These are phyloP conservation scores for Pangasius krempfi DNA, from an alignment of 2,797 vertebrate species.

Conservation along the genomic window DNA sequence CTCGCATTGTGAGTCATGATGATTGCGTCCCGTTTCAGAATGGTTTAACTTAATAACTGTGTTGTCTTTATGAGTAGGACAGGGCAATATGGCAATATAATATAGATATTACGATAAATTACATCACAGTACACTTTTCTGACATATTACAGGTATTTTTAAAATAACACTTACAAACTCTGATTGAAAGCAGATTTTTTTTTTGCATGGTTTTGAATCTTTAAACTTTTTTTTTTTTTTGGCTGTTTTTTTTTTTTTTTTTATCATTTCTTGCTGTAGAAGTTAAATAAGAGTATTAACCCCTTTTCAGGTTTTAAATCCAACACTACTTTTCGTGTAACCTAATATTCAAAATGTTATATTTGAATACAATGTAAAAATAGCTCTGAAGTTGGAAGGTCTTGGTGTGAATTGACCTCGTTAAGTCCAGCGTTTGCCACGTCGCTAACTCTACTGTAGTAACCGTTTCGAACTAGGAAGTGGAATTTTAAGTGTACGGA, in stretches of 20 bases:
- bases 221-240: not conserved
- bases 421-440: not conserved
- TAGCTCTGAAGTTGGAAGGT: not conserved
- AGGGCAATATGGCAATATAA: not conserved
- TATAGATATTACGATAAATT: not conserved
- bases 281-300: not conserved
- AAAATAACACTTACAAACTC: not conserved
- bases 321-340: not conserved
- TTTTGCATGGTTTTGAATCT: not conserved
- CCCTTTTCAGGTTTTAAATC: not conserved
- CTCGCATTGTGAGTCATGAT: too few relatives aligned
- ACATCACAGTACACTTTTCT: not conserved
- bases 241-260: too few relatives aligned
- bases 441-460: not conserved
- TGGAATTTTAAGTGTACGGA: not conserved
- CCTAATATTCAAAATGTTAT: not conserved
- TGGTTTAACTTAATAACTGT: not conserved
- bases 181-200: not conserved
- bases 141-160: not conserved
- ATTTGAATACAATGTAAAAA: not conserved
- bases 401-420: not conserved
- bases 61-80: not conserved
- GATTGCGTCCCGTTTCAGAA: not conserved
- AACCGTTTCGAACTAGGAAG: not conserved
- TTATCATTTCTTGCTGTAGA: too few relatives aligned